Percentiles rank a stretch among this genome's conserved stretches.
Conservation (phyloP, 2,797 vertebrate species). For the Gymnothorax javanicus region DNA sequence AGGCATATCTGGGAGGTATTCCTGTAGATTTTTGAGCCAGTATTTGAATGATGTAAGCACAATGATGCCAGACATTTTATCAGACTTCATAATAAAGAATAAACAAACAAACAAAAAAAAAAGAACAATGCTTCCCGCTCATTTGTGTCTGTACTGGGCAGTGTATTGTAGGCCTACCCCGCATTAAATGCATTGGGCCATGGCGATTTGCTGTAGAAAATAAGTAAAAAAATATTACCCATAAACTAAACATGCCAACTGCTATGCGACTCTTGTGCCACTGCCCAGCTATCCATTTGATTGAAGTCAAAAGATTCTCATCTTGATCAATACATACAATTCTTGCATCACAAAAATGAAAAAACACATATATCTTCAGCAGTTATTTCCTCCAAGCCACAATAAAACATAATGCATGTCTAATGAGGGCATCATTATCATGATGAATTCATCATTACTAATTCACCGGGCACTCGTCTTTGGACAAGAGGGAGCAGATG, state of each 20-base stretch:
- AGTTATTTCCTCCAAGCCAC: neutral
- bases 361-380: neutral
- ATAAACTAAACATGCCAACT: neutral
- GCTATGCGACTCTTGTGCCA: neutral
- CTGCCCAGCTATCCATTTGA: neutral
- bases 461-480: neutral
- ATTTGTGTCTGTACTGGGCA: constrained; percentile 44
- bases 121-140: constrained; percentile 54
- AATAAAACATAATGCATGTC: neutral
- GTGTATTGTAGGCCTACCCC: neutral
- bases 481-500: neutral
- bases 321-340: neutral
- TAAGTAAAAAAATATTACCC: neutral
- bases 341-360: neutral
- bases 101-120: constrained; percentile 65
- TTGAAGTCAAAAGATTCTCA: neutral
- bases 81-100: constrained; percentile 88
- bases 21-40: constrained; percentile 76
- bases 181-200: neutral
- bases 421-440: neutral
- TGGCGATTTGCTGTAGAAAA: neutral
- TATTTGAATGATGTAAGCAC: constrained; percentile 87
- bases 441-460: neutral
- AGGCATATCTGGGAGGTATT: constrained; percentile 66
- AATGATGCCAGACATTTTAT: constrained; percentile 85